Evolutionary conservation across 2,888 invertebrate genomes (phyloP).

Genomic region (Cheilosia variabilis): DNA sequence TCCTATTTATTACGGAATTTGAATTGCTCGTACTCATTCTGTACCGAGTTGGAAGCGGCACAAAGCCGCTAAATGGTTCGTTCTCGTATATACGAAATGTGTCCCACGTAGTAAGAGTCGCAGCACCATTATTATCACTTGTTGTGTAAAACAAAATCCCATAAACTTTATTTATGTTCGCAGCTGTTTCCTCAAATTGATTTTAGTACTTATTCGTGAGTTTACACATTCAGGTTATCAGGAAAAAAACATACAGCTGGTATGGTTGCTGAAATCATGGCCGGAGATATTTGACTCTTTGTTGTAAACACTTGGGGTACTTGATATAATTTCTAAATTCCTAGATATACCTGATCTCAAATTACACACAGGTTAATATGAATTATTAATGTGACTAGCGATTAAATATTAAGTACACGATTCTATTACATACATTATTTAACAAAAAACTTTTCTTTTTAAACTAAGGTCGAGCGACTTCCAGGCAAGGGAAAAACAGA

Average conservation of each 20-base stretch:
- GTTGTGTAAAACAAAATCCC: constrained; percentile 59
- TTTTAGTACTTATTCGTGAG: constrained; percentile 53
- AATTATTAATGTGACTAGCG: too few relatives aligned
- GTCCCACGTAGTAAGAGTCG: constrained; percentile 7
- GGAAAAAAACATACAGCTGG: constrained; percentile 30
- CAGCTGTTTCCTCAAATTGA: constrained; percentile 60
- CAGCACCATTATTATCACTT: constrained; percentile 63
- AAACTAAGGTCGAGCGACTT: too few relatives aligned
- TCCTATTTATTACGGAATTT: neutral
- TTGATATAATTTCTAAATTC: too few relatives aligned
- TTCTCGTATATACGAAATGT: neutral
- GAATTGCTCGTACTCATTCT: neutral
- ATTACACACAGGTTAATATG: too few relatives aligned
- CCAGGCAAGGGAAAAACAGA: too few relatives aligned
- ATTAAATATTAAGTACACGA: too few relatives aligned
- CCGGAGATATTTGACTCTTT: constrained; percentile 4
- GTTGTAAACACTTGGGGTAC: neutral
- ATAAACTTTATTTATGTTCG: constrained; percentile 70
- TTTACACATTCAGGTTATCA: constrained; percentile 56
- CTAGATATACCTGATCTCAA: too few relatives aligned
- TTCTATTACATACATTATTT: too few relatives aligned
- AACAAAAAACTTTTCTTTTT: too few relatives aligned
- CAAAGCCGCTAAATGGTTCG: constrained; percentile 48
- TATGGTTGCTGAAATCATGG: constrained; percentile 6
- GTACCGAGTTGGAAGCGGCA: neutral